These are phyloP conservation scores for Philhelius pedissequus DNA, from an alignment of 2,888 invertebrate species.

Conservation along the genomic window DNA sequence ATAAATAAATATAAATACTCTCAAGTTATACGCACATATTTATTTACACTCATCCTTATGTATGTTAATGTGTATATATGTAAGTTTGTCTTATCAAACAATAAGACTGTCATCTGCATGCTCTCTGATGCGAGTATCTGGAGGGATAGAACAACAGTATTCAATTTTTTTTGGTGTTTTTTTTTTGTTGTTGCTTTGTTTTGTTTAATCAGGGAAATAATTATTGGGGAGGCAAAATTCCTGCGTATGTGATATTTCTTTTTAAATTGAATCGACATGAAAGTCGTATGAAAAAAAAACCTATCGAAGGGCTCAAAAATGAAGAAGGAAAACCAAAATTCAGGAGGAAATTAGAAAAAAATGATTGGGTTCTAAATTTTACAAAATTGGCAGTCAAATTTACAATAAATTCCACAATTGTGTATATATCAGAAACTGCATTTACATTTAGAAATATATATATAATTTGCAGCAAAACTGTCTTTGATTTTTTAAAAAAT, in stretches of 20 bases:
- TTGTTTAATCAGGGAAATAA: background rate
- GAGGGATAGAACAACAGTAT: background rate
- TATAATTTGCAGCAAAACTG: too few relatives aligned
- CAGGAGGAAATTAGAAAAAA: too few relatives aligned
- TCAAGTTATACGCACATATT: conserved; percentile 19
- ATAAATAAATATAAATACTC: conserved; percentile 53
- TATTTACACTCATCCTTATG: conserved; percentile 33
- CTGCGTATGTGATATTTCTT: too few relatives aligned
- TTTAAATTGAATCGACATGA: background rate
- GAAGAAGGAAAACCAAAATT: too few relatives aligned
- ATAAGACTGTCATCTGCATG: conserved; percentile 58
- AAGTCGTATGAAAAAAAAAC: background rate
- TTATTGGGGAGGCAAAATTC: background rate
- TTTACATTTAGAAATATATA: too few relatives aligned
- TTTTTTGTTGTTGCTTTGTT: too few relatives aligned
- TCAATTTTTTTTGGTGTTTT: background rate
- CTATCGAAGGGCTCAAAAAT: background rate
- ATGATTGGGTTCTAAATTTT: too few relatives aligned
- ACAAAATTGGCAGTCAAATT: too few relatives aligned
- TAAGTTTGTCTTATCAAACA: conserved; percentile 53
- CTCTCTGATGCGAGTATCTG: background rate
- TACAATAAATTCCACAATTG: too few relatives aligned
- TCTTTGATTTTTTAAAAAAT: too few relatives aligned
- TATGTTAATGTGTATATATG: too few relatives aligned
- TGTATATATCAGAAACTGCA: too few relatives aligned